Percentiles rank a stretch among this genome's conserved stretches.
Evolutionary conservation across 2,888 invertebrate genomes (phyloP).

Genomic region (Auanema freiburgensis): DNA sequence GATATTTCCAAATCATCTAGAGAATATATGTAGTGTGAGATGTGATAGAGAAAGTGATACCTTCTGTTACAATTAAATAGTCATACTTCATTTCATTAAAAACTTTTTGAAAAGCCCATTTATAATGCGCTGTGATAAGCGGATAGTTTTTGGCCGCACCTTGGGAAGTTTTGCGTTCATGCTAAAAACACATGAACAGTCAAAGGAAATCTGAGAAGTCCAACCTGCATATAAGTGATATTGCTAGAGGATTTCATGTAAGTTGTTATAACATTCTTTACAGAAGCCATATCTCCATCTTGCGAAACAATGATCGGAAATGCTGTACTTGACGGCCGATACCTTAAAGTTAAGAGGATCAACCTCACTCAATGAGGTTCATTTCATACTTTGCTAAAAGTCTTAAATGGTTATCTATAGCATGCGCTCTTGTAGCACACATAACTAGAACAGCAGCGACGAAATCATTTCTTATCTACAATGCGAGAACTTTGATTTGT

Average conservation of each 20-base stretch:
- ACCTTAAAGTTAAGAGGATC: conserved; percentile 20
- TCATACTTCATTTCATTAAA: conserved; percentile 81
- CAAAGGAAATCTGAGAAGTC: not conserved
- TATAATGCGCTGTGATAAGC: conserved; percentile 87
- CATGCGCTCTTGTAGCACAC: conserved; percentile 51
- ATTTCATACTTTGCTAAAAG: conserved; percentile 45
- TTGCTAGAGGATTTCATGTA: conserved; percentile 26
- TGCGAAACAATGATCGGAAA: conserved; percentile 61
- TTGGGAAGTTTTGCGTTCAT: too few relatives aligned
- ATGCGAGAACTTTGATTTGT: too few relatives aligned
- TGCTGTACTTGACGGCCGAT: conserved; percentile 34
- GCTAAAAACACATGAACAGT: too few relatives aligned
- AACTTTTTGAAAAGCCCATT: conserved; percentile 90
- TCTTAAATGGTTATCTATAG: conserved; percentile 55
- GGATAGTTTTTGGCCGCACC: conserved; percentile 30
- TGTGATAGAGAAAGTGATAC: conserved; percentile 67
- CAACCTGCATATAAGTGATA: conserved; percentile 27
- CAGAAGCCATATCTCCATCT: conserved; percentile 48
- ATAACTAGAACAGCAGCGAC: conserved; percentile 57
- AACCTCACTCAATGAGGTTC: not conserved
- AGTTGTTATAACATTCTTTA: conserved; percentile 33
- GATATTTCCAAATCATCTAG: conserved; percentile 93
- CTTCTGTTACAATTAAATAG: conserved; percentile 92
- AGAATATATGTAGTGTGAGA: conserved; percentile 26
- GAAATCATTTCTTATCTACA: conserved; percentile 10